A percentile compares a stretch with the other conserved stretches of the same genome.
These are phyloP conservation scores for Odontamblyopus rebecca DNA, from an alignment of 2,797 vertebrate genomes.

Conservation along the genomic window DNA sequence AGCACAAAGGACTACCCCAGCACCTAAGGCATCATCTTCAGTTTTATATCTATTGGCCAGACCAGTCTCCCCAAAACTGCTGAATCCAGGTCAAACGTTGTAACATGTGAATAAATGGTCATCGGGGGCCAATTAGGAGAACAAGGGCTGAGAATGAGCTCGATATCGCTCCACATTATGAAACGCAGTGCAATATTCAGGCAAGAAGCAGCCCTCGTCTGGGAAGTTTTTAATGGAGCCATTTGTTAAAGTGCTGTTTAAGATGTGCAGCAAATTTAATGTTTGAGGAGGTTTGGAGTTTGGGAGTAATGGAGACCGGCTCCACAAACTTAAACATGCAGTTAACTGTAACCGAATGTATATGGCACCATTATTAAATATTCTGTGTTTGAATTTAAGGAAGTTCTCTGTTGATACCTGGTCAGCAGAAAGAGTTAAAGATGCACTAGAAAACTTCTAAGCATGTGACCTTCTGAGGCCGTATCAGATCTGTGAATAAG, in stretches of 20 bases:
- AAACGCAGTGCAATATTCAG: slow-evolving; percentile 26
- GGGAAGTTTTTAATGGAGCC: slow-evolving; percentile 3
- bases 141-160: slow-evolving; percentile 5
- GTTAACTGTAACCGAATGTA: background rate
- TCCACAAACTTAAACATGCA: background rate
- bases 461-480: too few species aligned
- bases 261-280: slow-evolving; percentile 4
- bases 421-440: too few species aligned
- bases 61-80: background rate
- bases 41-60: background rate
- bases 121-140: slow-evolving; percentile 23
- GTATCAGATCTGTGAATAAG: too few species aligned
- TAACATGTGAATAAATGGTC: slow-evolving; percentile 3
- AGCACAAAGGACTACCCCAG: background rate
- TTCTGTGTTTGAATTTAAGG: background rate
- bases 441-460: too few species aligned
- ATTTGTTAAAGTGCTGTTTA: slow-evolving; percentile 8
- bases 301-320: background rate
- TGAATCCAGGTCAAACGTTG: slow-evolving; percentile 10
- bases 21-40: background rate
- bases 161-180: slow-evolving; percentile 18
- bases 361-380: background rate
- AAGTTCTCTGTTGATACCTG: too few species aligned
- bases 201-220: slow-evolving; percentile 12
- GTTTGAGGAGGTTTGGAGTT: background rate